Percentiles rank a stretch among this genome's conserved stretches.
Evolutionary conservation across 1,140 invertebrate genomes (phyloP).

Genomic region (Brachionus rotundiformis): DNA sequence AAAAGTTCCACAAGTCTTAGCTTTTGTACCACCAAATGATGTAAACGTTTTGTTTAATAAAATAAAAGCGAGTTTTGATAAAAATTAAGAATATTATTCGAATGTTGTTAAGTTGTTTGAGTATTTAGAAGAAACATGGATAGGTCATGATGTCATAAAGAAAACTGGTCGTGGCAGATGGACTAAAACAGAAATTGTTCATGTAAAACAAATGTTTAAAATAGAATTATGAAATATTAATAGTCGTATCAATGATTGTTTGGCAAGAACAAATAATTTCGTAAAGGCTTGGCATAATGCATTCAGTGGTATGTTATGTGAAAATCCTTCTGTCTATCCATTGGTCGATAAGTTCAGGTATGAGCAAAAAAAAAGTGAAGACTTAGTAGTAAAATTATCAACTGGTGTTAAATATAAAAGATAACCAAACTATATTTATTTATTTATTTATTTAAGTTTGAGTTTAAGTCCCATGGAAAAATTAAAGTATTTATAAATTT

Average conservation of each 20-base stretch:
- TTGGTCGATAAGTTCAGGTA: background rate
- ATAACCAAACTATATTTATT: background rate
- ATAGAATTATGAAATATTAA: background rate
- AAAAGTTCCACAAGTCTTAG: background rate
- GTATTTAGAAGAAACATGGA: background rate
- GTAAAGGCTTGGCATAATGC: background rate
- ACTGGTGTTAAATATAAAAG: background rate
- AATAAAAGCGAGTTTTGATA: background rate
- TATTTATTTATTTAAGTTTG: no score
- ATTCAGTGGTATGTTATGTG: background rate
- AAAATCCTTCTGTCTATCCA: background rate
- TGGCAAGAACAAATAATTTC: background rate
- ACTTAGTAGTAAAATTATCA: background rate
- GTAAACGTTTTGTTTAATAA: background rate
- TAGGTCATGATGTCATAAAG: background rate
- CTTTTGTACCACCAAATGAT: background rate
- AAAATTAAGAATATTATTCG: background rate
- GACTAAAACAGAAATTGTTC: background rate
- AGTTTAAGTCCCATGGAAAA: no score
- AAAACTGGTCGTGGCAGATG: no score
- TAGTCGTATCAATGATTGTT: background rate
- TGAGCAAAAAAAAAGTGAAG: constrained; percentile 4
- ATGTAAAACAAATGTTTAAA: background rate
- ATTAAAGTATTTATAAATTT: no score
- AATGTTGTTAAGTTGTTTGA: background rate